Evolutionary conservation across 2,888 invertebrate species (phyloP).

Genomic region (Chironomus tentans): DNA sequence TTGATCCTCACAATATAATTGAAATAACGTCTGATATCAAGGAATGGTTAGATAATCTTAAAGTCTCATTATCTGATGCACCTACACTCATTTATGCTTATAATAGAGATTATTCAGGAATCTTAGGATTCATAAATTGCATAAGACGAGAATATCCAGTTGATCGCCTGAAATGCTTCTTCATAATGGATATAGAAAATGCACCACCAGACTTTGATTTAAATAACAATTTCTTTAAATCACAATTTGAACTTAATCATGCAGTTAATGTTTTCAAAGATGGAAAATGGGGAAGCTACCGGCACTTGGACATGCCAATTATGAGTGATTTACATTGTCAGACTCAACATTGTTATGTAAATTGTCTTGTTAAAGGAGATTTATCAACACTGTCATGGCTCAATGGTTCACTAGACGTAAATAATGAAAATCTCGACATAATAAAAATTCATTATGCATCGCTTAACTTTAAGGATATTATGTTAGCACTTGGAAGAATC

Average conservation of each 20-base stretch:
- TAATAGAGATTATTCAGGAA: conserved; percentile 61
- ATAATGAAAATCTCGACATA: background rate
- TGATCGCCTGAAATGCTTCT: conserved; percentile 53
- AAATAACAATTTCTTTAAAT: conserved; percentile 53
- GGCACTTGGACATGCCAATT: conserved; percentile 60
- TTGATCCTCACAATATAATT: conserved; percentile 29
- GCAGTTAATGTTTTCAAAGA: conserved; percentile 57
- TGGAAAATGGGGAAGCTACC: conserved; percentile 66
- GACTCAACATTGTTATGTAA: conserved; percentile 63
- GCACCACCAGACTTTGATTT: conserved; percentile 56
- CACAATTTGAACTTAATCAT: conserved; percentile 61
- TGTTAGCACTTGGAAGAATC: conserved; percentile 78
- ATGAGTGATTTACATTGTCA: conserved; percentile 41
- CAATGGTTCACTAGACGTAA: conserved; percentile 50
- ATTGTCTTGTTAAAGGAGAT: conserved; percentile 75
- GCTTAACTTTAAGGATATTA: conserved; percentile 81
- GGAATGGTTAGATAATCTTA: conserved; percentile 37
- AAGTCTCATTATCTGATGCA: conserved; percentile 32
- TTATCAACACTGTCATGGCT: conserved; percentile 75
- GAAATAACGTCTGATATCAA: conserved; percentile 34
- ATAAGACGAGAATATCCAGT: conserved; percentile 68
- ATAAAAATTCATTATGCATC: conserved; percentile 58
- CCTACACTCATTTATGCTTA: conserved; percentile 53
- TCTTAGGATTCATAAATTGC: conserved; percentile 81
- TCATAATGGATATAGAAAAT: conserved; percentile 51